Percentiles rank a stretch among this genome's conserved stretches.
These are phyloP conservation scores for Rhinella marina DNA, from an alignment of 2,797 vertebrate genomes.

Conservation along the genomic window DNA sequence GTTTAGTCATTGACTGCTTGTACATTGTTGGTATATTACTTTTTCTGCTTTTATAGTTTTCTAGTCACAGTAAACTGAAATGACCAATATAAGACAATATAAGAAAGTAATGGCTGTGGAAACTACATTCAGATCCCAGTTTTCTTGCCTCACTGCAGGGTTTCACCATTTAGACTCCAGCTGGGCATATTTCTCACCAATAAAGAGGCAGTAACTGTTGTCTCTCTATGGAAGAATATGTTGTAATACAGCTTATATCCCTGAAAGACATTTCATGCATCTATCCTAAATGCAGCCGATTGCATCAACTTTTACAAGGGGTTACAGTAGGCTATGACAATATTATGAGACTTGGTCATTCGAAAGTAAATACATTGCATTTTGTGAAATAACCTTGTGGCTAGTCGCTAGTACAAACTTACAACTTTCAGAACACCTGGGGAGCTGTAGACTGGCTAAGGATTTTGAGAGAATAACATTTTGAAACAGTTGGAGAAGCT, in stretches of 20 bases:
- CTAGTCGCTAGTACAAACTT: too few species aligned
- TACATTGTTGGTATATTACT: not conserved
- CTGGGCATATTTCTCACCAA: slow-evolving; percentile 15
- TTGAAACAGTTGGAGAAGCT: too few species aligned
- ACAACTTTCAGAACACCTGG: too few species aligned
- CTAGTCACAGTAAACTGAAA: not conserved
- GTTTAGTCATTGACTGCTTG: not conserved
- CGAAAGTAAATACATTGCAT: not conserved
- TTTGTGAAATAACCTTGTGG: not conserved
- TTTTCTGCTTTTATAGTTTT: not conserved
- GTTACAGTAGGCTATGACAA: not conserved
- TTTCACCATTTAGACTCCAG: not conserved
- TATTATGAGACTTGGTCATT: not conserved
- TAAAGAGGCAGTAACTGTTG: slow-evolving; percentile 15
- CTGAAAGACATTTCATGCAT: not conserved
- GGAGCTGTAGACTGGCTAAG: too few species aligned
- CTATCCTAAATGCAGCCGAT: not conserved
- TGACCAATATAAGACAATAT: slow-evolving; percentile 1
- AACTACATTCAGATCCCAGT: not conserved
- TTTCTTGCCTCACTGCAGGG: not conserved
- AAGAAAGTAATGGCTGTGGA: not conserved
- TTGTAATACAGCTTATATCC: not conserved
- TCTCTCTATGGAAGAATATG: not conserved
- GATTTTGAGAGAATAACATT: too few species aligned
- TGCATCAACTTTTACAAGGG: not conserved